Base-by-base conservation (phyloP, 2,113 vertebrate species). In the Gorsachius goisagi region DNA sequence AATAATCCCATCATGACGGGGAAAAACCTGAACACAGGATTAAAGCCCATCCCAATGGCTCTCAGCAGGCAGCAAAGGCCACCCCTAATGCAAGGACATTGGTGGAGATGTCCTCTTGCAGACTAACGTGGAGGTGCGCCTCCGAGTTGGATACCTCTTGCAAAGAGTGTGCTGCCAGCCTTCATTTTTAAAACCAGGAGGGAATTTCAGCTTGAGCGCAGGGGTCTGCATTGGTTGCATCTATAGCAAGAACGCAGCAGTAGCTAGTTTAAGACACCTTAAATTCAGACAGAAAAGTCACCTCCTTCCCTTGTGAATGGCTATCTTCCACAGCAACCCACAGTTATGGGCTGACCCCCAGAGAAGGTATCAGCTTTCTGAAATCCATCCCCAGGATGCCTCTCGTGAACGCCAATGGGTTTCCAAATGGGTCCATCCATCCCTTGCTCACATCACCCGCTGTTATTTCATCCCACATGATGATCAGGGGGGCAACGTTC, bases 71-170 rank as follows among this genome's bases (percentile, higher is more conserved):
- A 44, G 39, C 18, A 69, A 76, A 80, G 23, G 68, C 59, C 56
- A 78, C 3, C 15, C 3, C 24, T 49, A 0, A 15, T n/a, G 17
- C 1, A 1, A 68, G 37, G 53, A 52, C 16, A 64, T 0, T 20
- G 71, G 49, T 89, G 74, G 63, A 68, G 22, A 64, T 35, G 33
- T 30, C 39, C 16, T 68, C 49, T 58, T 58, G 8, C 33, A 33
- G 18, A 68, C 26, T 11, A 56, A 37, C 0, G 1, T 24, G 39
- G 55, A 80, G 14, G 8, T 15, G 12, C 24, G 23, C 15, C 59
- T 80, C 33, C 9, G 39, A 77, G 53, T 6, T 44, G 52, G 12
- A 37, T 15, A 55, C 9, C 44, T 68, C 44, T 60, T 37, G 56
- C 47, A 33, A 53, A 71, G 11, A 53, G 6, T 0, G 1, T 47